These are phyloP conservation scores for Protaetia brevitarsis DNA, from an alignment of 1,140 invertebrate genomes.

Conservation along the genomic window DNA sequence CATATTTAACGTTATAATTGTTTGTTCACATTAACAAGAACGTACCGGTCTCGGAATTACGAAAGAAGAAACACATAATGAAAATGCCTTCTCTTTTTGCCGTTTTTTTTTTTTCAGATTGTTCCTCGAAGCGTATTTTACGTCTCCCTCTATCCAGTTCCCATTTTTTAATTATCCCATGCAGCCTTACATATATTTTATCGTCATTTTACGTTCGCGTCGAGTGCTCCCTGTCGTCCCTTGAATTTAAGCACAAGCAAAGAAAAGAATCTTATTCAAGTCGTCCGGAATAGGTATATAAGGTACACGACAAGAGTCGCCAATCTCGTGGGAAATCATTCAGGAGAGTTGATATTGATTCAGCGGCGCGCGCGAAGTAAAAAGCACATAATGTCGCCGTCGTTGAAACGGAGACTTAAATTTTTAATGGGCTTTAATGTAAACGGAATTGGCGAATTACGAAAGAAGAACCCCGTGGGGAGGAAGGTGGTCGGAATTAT, in stretches of 20 bases:
- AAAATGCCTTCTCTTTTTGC: background rate
- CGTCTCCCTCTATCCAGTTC: background rate
- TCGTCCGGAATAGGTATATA: background rate
- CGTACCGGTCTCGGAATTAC: background rate
- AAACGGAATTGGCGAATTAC: background rate
- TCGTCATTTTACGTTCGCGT: background rate
- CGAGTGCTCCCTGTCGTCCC: background rate
- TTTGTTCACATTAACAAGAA: background rate
- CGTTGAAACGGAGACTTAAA: background rate
- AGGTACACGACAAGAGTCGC: background rate
- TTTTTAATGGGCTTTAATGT: slow-evolving; percentile 14
- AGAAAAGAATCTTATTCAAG: background rate
- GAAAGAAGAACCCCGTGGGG: background rate
- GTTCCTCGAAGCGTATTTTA: background rate
- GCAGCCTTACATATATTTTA: background rate
- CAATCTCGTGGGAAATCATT: slow-evolving; percentile 13
- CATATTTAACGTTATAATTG: background rate
- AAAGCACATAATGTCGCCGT: background rate
- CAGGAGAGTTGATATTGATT: slow-evolving; percentile 6
- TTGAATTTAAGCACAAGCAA: background rate
- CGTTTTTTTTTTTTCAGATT: background rate
- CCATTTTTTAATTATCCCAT: slow-evolving; percentile 8
- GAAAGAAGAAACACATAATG: background rate
- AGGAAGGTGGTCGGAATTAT: background rate
- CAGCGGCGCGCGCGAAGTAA: background rate